phyloP scores from a whole-genome alignment of 2,797 vertebrate species.

The Sandelia bainsii region DNA sequence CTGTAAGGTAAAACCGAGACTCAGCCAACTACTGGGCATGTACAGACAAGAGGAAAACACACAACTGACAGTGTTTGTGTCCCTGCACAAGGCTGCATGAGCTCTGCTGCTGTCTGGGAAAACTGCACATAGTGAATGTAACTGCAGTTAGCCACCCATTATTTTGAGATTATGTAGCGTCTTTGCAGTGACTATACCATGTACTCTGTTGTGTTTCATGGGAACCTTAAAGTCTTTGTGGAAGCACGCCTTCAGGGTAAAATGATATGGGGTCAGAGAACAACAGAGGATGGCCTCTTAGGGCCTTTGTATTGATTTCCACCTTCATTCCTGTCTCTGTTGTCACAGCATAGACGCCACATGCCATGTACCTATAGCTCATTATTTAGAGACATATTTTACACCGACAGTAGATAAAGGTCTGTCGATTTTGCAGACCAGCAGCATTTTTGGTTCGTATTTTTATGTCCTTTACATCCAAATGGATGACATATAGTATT shows the following conservation, averaged over 20 bases:
- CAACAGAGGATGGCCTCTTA: slow-evolving; percentile 51
- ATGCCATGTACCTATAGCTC: slow-evolving; percentile 15
- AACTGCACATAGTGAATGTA: slow-evolving; percentile 1
- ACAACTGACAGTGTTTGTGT: slow-evolving; percentile 29
- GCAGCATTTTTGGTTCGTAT: neutral
- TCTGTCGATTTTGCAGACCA: neutral
- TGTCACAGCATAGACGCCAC: slow-evolving; percentile 25
- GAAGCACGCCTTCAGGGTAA: slow-evolving; percentile 45
- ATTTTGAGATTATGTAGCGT: slow-evolving; percentile 5
- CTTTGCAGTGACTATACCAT: slow-evolving; percentile 10
- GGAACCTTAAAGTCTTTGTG: slow-evolving; percentile 37
- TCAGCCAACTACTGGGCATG: slow-evolving; percentile 58
- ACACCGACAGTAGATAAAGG: neutral
- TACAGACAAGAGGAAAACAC: slow-evolving; percentile 64
- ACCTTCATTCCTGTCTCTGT: slow-evolving; percentile 34
- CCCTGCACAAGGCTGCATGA: slow-evolving; percentile 12
- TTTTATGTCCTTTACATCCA: neutral
- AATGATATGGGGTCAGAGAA: slow-evolving; percentile 55
- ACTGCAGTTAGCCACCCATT: slow-evolving; percentile 12
- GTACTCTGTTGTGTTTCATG: slow-evolving; percentile 23
- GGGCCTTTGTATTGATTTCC: slow-evolving; percentile 56
- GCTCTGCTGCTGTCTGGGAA: slow-evolving; percentile 5
- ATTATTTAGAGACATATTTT: slow-evolving; percentile 4
- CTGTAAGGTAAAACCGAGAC: slow-evolving; percentile 67
- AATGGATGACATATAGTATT: neutral